Conservation (phyloP, 2,113 vertebrate genomes). For the Diadophis punctatus region DNA sequence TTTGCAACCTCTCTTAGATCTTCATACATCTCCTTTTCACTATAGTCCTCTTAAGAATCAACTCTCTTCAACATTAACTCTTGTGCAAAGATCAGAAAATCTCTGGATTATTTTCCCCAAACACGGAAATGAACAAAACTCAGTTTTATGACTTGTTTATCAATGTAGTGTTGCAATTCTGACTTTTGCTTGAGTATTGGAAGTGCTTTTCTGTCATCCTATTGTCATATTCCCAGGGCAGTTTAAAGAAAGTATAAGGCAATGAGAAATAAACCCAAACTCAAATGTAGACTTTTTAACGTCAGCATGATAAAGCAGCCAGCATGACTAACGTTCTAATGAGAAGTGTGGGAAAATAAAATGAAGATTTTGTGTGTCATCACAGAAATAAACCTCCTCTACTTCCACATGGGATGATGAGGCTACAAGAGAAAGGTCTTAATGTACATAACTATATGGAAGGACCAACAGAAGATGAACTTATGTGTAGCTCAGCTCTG, state of each 20-base stretch:
- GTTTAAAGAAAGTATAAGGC: background rate
- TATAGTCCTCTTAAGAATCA: background rate
- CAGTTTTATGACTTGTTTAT: background rate
- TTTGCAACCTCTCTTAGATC: background rate
- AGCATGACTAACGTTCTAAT: background rate
- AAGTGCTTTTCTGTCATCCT: background rate
- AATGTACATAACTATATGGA: background rate
- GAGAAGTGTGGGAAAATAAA: background rate
- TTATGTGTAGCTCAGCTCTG: background rate
- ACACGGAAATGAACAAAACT: background rate
- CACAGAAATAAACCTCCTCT: background rate
- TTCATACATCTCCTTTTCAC: background rate
- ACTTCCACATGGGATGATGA: background rate
- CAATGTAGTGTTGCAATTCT: background rate
- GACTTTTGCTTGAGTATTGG: background rate
- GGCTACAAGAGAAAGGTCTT: background rate
- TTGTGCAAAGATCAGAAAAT: background rate
- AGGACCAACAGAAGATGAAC: background rate
- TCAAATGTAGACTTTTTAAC: background rate
- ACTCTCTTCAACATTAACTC: background rate
- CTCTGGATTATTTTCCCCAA: background rate
- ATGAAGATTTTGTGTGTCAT: background rate
- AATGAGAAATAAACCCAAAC: background rate
- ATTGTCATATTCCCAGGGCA: background rate
- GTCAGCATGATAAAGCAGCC: background rate